Evolutionary conservation across 2,113 vertebrate species (phyloP), one percentile per base, ranked within the genome.

Genomic region (Channa maculata): DNA sequence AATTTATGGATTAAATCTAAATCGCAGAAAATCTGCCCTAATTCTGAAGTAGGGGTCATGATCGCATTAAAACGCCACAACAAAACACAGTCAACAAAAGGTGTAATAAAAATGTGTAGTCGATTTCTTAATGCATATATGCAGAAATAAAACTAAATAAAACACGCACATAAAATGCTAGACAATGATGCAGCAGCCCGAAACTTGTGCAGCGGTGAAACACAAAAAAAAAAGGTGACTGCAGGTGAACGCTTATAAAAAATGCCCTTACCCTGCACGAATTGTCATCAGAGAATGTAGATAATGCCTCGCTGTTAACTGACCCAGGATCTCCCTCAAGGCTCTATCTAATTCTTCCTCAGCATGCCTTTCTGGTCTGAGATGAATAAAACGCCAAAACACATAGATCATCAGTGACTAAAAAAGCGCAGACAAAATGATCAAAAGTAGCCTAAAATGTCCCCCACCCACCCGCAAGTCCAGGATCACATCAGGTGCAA

Each of bases 271-370:
- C 97, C 96, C 96, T 93, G 95, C 91, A 89, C 95, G 93, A 89
- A 96, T 94, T 94, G 96, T 95, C 95, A 96, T 92, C 90, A 97
- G 94, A 85, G 96, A 96, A 94, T 96, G 96, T 91, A 97, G 95
- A 92, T 96, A 97, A 94, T 96, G 96, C 91, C 96, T 95, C 91
- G 96, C 95, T 82, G 96, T 97, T 91, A 97, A 93, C 93, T 96
- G 96, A 91, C 96, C 96, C 95, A 97, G 94, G 92, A 96, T 95
- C 94, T 95, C 95, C 93, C 96, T 96, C 93, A 97, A 97, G 94
- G 96, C 96, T 96, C 97, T 96, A 95, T 96, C 95, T 94, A 99
- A 96, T 91, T 96, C 95, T 90, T 94, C 96, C 89, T 96, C 96
- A 93, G 96, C 95, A 91, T 96, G 95, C 94, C 96, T 94, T 90